Conservation (phyloP, 1,140 invertebrate species). For the Magallana gigas region DNA sequence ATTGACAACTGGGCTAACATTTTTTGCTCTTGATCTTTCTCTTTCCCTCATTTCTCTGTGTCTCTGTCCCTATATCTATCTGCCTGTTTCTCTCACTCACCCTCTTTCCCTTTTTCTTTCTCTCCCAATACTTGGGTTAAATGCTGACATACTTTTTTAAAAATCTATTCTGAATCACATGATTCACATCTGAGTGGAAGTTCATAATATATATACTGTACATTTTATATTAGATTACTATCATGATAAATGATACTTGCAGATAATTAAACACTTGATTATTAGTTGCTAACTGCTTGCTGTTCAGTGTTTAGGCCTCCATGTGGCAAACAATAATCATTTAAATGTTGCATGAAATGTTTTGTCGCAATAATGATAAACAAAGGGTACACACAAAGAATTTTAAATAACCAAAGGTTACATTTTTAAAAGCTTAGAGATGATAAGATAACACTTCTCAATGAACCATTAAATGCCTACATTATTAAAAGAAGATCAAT, state of each 20-base stretch:
- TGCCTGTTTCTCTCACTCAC: too few species aligned
- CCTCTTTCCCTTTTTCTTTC: too few species aligned
- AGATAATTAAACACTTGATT: not conserved
- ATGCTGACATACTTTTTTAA: too few species aligned
- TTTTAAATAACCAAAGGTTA: slow-evolving; percentile 19
- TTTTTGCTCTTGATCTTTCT: too few species aligned
- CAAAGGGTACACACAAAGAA: slow-evolving; percentile 11
- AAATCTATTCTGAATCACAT: too few species aligned
- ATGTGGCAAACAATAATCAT: slow-evolving; percentile 14
- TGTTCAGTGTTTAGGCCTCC: not conserved
- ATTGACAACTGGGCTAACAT: too few species aligned
- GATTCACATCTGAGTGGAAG: too few species aligned
- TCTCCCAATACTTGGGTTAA: too few species aligned
- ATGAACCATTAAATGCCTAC: slow-evolving; percentile 14
- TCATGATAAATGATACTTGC: not conserved
- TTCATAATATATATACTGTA: too few species aligned
- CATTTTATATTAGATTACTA: not conserved
- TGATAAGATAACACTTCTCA: not conserved
- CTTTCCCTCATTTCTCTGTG: too few species aligned
- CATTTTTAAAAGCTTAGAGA: not conserved
- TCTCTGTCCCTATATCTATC: too few species aligned
- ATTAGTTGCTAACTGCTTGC: not conserved
- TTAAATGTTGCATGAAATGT: slow-evolving; percentile 22
- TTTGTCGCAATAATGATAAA: not conserved
- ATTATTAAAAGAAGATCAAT: slow-evolving; percentile 28